Evolutionary conservation across 2,797 vertebrate genomes (phyloP), one percentile per base, ranked within the genome.

Genomic region (Hoplostethus mediterraneus): DNA sequence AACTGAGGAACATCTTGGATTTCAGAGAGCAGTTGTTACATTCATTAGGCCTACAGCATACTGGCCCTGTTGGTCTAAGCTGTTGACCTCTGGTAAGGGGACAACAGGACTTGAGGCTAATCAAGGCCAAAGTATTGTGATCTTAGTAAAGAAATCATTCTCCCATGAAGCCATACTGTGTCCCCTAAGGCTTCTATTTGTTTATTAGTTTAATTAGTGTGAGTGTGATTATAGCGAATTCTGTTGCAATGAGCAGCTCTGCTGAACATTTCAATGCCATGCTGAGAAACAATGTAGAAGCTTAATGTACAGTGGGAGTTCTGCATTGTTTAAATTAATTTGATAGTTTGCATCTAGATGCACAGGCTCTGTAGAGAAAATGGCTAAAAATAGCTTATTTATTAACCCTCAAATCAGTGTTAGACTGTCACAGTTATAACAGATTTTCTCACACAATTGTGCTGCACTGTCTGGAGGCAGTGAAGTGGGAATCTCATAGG

Each of bases 151-250:
- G 64, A 79, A n/a, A n/a, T n/a, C 86, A 54, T 63, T 81, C 67
- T 76, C 67, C 68, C 44, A 73, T 64, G 68, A 59, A 80, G 77
- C 72, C 74, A 58, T 75, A 82, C 74, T 54, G 69, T 56, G 67
- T 87, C 88, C 79, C 85, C 75, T 14, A 45, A 68, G 90, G 87
- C 73, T 83, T 75, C 61, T 87, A 54, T 91, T 90, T 88, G 86
- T 90, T 92, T 92, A 90, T 91, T 88, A 73, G 79, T 88, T 90
- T 89, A 93, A 94, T 94, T 90, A 91, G 80, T 81, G 73, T 2
- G 30, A 82, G 73, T 2, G 30, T 77, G 84, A 87, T 89, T 88
- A 85, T 60, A 8, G 79, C 17, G 62, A 64, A 73, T 73, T 80
- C 67, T 82, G 57, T 81, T 64, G 75, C 80, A 82, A 74, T 78